Conservation (phyloP, 2,113 vertebrate species). For the Lota lota region DNA sequence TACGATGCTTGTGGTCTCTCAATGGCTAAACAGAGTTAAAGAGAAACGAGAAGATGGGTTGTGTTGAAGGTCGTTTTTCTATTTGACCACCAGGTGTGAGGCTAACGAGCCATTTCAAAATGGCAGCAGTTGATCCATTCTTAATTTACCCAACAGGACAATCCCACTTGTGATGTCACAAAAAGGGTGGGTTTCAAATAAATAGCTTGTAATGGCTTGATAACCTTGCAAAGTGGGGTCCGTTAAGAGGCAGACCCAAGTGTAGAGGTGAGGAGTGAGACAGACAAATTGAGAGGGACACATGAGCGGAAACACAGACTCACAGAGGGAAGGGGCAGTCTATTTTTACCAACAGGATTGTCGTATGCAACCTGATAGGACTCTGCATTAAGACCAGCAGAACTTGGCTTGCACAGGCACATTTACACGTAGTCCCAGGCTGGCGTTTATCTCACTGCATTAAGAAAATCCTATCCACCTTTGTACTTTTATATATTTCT, state of each 20-base stretch:
- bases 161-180: too few species aligned
- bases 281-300: constrained; percentile 18
- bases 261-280: constrained; percentile 29
- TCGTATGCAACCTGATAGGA: constrained; percentile 36
- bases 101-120: too few species aligned
- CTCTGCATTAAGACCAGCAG: constrained; percentile 31
- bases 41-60: too few species aligned
- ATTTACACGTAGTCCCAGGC: constrained; percentile 19
- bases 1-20: too few species aligned
- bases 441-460: constrained; percentile 2
- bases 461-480: constrained; percentile 49
- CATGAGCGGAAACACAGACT: constrained; percentile 13
- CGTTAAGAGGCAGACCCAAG: constrained; percentile 3
- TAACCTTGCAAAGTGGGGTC: constrained; percentile 34
- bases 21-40: too few species aligned
- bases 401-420: constrained; percentile 28
- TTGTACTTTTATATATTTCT: not conserved
- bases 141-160: too few species aligned
- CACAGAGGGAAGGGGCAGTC: constrained; percentile 32
- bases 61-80: too few species aligned
- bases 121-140: too few species aligned
- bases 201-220: constrained; percentile 44
- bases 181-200: too few species aligned
- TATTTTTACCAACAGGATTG: constrained; percentile 58
- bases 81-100: too few species aligned